These are phyloP conservation scores for Odontomyia ornata DNA, from an alignment of 2,888 invertebrate species.

Conservation along the genomic window DNA sequence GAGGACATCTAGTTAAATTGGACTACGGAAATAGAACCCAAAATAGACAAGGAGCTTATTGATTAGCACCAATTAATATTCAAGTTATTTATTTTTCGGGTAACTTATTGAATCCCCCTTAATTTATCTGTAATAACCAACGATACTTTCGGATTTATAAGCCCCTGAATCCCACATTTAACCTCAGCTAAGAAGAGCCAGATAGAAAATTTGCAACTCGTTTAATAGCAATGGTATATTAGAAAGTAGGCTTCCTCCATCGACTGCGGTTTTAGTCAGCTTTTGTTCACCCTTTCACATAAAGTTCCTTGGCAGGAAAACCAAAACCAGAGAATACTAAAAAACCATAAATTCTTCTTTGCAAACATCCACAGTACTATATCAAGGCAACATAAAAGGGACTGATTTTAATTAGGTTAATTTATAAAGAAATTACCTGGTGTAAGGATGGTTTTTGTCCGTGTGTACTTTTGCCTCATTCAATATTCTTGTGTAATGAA, in stretches of 20 bases:
- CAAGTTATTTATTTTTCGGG: no score
- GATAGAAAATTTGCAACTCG: no score
- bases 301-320: not conserved
- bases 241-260: not conserved
- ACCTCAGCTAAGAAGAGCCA: no score
- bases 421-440: constrained; percentile 28
- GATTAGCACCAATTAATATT: no score
- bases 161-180: no score
- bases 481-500: constrained; percentile 7
- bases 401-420: constrained; percentile 26
- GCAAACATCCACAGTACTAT: not conserved
- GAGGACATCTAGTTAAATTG: no score
- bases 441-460: not conserved
- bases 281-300: not conserved
- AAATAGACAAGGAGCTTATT: no score
- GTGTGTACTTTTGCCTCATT: not conserved
- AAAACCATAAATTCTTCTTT: not conserved
- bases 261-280: no score
- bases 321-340: not conserved
- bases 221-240: not conserved
- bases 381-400: not conserved
- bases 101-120: no score
- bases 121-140: no score
- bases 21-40: no score
- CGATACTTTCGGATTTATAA: no score